A percentile compares a stretch with the other conserved stretches of the same genome.
Conservation (phyloP, 2,888 invertebrate species). For the Metellina segmentata region DNA sequence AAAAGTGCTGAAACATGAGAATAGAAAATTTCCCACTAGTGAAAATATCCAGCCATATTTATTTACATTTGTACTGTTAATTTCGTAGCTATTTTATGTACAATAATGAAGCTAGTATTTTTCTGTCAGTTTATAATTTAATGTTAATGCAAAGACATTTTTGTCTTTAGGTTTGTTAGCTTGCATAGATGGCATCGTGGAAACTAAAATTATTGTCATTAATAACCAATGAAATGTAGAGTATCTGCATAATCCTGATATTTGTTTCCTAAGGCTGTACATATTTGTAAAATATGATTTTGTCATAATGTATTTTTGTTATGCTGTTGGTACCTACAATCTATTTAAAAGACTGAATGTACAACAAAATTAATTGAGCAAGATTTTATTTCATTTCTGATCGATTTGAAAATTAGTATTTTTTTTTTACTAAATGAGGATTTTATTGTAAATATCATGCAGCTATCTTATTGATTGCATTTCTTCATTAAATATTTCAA, state of each 20-base stretch:
- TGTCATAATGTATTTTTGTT: constrained; percentile 39
- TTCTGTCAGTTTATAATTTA: background rate
- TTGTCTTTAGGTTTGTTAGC: constrained; percentile 45
- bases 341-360: background rate
- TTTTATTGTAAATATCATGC: too few relatives aligned
- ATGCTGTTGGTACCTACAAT: constrained; percentile 29
- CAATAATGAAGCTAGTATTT: constrained; percentile 42
- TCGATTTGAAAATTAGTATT: too few relatives aligned
- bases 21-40: constrained; percentile 41
- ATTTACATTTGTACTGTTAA: constrained; percentile 56
- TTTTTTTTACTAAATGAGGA: too few relatives aligned
- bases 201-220: constrained; percentile 25
- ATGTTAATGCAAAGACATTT: constrained; percentile 19
- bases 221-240: constrained; percentile 8
- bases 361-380: too few relatives aligned
- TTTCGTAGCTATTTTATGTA: constrained; percentile 71
- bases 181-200: constrained; percentile 39
- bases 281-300: constrained; percentile 68
- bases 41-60: constrained; percentile 76
- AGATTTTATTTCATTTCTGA: too few relatives aligned
- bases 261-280: constrained; percentile 48
- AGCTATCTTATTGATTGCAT: too few relatives aligned
- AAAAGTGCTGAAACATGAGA: constrained; percentile 75
- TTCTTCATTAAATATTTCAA: too few relatives aligned
- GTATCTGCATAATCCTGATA: constrained; percentile 3